Percentiles rank a stretch among this genome's conserved stretches.
Evolutionary conservation across 2,888 invertebrate genomes (phyloP).

Genomic region (Meganola albula): DNA sequence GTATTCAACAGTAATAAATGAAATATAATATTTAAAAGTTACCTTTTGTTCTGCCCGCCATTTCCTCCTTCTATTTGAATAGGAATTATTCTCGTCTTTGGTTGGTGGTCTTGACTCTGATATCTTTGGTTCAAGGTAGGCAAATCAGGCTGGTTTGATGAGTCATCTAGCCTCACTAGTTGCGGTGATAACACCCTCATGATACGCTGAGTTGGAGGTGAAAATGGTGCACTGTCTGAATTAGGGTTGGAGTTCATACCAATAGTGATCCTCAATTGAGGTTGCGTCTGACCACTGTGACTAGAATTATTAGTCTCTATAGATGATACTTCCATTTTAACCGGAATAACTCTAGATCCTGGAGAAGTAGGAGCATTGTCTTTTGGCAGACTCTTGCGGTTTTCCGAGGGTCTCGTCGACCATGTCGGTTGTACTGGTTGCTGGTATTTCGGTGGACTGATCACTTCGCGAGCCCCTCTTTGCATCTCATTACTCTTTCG

Average conservation of each 20-base stretch:
- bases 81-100: slow-evolving; percentile 79
- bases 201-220: slow-evolving; percentile 72
- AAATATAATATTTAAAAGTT: slow-evolving; percentile 17
- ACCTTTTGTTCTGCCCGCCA: slow-evolving; percentile 64
- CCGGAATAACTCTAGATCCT: slow-evolving; percentile 79
- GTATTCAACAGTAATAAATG: no score
- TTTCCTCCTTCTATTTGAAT: slow-evolving; percentile 77
- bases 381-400: slow-evolving; percentile 62
- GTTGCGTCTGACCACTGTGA: slow-evolving; percentile 45
- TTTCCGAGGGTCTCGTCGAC: slow-evolving; percentile 68
- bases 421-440: slow-evolving; percentile 62
- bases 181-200: slow-evolving; percentile 74
- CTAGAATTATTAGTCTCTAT: slow-evolving; percentile 54
- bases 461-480: slow-evolving; percentile 53
- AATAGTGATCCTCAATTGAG: slow-evolving; percentile 66
- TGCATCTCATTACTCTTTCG: slow-evolving; percentile 65
- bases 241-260: slow-evolving; percentile 58
- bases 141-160: slow-evolving; percentile 50
- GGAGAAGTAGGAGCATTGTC: slow-evolving; percentile 45
- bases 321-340: slow-evolving; percentile 79
- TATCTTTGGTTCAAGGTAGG: slow-evolving; percentile 57
- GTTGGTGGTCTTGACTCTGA: slow-evolving; percentile 48
- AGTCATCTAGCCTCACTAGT: slow-evolving; percentile 67
- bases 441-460: slow-evolving; percentile 66
- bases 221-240: slow-evolving; percentile 45